These are phyloP conservation scores for Gymnorhina tibicen DNA, from an alignment of 2,113 vertebrate genomes.

Conservation along the genomic window DNA sequence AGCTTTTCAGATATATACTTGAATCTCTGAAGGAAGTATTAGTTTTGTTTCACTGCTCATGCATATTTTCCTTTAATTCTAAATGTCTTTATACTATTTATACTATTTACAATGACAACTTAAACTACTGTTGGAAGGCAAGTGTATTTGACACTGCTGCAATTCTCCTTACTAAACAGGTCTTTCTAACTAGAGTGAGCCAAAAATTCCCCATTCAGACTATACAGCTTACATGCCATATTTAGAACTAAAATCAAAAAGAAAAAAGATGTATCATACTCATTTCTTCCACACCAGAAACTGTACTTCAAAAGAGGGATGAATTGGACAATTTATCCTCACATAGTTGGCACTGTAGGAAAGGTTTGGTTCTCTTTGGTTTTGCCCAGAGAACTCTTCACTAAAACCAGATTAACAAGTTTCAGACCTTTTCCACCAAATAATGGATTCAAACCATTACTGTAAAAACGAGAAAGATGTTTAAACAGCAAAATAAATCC, in stretches of 20 bases:
- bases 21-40: not conserved
- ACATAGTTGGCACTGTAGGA: not conserved
- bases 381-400: not conserved
- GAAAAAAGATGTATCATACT: not conserved
- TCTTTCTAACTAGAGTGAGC: not conserved
- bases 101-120: not conserved
- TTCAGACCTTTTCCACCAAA: not conserved
- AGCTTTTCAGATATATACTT: not conserved
- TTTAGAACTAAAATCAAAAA: not conserved
- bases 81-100: not conserved
- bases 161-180: not conserved
- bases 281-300: conserved; percentile 26
- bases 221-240: not conserved
- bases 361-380: not conserved
- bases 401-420: not conserved
- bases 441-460: not conserved
- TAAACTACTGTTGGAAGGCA: not conserved
- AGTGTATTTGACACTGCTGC: not conserved
- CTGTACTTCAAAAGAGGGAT: not conserved
- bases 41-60: not conserved
- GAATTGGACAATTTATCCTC: not conserved
- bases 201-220: not conserved
- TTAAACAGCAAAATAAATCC: not conserved
- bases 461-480: not conserved
- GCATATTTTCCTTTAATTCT: not conserved